Percentiles rank a stretch among this genome's conserved stretches.
Evolutionary conservation across 2,888 invertebrate species (phyloP).

Genomic region (Oscheius sp.): DNA sequence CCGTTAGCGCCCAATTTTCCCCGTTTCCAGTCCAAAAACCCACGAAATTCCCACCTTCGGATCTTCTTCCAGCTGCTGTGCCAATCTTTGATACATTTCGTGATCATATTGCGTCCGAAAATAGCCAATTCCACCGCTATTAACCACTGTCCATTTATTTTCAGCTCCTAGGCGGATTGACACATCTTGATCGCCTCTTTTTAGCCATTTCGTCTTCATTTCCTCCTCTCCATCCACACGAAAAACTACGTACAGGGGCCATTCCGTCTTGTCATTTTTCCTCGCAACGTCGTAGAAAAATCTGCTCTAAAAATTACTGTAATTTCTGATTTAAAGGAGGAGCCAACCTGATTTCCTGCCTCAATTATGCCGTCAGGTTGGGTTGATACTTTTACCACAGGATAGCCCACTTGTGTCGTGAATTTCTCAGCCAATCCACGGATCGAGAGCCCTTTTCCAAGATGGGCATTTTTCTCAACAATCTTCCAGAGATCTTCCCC

Average conservation of each 20-base stretch:
- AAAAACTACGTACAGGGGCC: constrained; percentile 65
- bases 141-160: constrained; percentile 58
- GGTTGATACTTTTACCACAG: constrained; percentile 45
- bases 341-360: constrained; percentile 48
- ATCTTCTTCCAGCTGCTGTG: constrained; percentile 48
- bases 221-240: constrained; percentile 35
- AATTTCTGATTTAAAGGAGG: not conserved
- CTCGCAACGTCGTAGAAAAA: constrained; percentile 56
- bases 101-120: constrained; percentile 61
- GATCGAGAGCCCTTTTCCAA: constrained; percentile 51
- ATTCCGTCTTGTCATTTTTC: constrained; percentile 41
- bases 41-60: constrained; percentile 44
- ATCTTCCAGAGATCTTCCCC: constrained; percentile 86
- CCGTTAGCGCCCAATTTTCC: too few relatives aligned
- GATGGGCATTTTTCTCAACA: constrained; percentile 77
- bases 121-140: constrained; percentile 62
- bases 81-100: constrained; percentile 50
- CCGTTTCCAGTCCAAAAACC: too few relatives aligned
- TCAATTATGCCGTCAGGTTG: constrained; percentile 38
- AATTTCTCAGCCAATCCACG: constrained; percentile 56
- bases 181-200: constrained; percentile 37
- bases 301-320: constrained; percentile 43
- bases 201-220: constrained; percentile 52
- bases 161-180: not conserved
- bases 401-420: constrained; percentile 63